A percentile compares a stretch with the other conserved stretches of the same genome.
These are phyloP conservation scores for Prolemur simus DNA, from an alignment of 2,113 vertebrate genomes.

Conservation along the genomic window DNA sequence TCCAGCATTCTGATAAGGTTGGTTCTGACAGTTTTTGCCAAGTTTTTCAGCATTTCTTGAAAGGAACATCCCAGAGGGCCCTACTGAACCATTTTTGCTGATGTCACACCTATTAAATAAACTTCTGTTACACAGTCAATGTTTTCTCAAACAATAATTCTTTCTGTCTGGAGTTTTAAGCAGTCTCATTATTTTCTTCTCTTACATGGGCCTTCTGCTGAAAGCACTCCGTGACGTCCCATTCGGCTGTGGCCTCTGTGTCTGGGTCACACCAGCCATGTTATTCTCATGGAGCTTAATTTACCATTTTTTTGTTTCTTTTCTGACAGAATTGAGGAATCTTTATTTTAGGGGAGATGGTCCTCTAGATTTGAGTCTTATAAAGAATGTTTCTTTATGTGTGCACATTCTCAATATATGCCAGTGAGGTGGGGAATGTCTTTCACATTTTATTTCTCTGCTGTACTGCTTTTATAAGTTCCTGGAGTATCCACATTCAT, in stretches of 20 bases:
- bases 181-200: neutral
- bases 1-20: neutral
- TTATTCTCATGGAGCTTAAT: neutral
- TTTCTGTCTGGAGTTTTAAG: neutral
- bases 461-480: neutral
- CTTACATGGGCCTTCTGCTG: neutral
- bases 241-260: neutral
- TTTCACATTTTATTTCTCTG: neutral
- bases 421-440: too few relatives aligned
- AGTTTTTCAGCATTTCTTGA: neutral
- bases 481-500: rapidly evolving
- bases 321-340: neutral
- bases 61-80: neutral
- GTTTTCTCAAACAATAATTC: neutral
- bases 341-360: neutral
- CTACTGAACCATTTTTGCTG: neutral
- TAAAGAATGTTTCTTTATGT: neutral
- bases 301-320: neutral
- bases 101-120: neutral
- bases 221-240: neutral
- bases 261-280: neutral
- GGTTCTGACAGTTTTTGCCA: neutral
- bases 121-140: neutral
- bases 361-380: neutral
- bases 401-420: neutral